A percentile compares a stretch with the other conserved stretches of the same genome.
phyloP scores from a whole-genome alignment of 1,140 invertebrate genomes.

The Anagrus nilaparvatae region DNA sequence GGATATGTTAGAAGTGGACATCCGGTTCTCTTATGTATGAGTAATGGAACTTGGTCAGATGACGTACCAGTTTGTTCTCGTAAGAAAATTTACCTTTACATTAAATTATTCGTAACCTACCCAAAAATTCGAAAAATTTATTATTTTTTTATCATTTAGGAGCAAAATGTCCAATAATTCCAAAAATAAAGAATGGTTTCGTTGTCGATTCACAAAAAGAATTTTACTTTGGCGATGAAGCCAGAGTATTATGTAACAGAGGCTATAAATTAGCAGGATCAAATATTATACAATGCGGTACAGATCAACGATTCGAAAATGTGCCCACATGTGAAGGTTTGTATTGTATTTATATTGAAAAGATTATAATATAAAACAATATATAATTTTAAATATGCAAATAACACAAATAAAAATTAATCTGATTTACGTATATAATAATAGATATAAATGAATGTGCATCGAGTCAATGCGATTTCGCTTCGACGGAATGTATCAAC shows the following conservation, averaged over 20 bases:
- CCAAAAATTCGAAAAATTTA: neutral
- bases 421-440: slow-evolving; percentile 17
- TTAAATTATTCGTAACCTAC: neutral
- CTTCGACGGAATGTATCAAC: slow-evolving; percentile 86
- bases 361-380: neutral
- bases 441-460: slow-evolving; percentile 86
- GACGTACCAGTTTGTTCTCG: slow-evolving; percentile 80
- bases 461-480: slow-evolving; percentile 78
- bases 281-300: slow-evolving; percentile 81
- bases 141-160: slow-evolving; percentile 34
- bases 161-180: slow-evolving; percentile 70
- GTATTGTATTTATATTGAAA: neutral
- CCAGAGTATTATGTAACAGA: slow-evolving; percentile 82
- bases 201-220: slow-evolving; percentile 62
- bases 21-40: slow-evolving; percentile 88
- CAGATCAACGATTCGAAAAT: slow-evolving; percentile 74
- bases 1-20: slow-evolving; percentile 83
- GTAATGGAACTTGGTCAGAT: slow-evolving; percentile 93
- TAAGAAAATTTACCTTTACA: slow-evolving; percentile 38
- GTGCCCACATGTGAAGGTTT: slow-evolving; percentile 73
- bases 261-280: slow-evolving; percentile 77
- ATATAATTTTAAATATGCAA: slow-evolving; percentile 5
- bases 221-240: slow-evolving; percentile 85
- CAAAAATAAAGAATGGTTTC: slow-evolving; percentile 75
- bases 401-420: slow-evolving; percentile 8